A percentile compares a stretch with the other conserved stretches of the same genome.
phyloP scores from a whole-genome alignment of 2,113 vertebrate genomes.

The Dromaius novaehollandiae region DNA sequence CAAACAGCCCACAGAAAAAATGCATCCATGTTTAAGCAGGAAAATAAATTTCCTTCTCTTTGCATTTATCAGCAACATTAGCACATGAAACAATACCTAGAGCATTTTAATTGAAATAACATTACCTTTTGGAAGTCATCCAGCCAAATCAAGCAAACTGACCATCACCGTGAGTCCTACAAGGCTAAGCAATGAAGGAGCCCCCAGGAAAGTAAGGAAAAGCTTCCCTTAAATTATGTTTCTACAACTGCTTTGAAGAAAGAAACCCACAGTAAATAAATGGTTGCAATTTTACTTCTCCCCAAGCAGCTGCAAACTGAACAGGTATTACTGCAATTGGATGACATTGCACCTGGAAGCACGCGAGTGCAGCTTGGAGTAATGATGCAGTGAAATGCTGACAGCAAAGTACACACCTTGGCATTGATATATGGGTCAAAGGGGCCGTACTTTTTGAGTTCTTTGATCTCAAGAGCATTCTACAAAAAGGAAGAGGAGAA shows the following conservation, averaged over 20 bases:
- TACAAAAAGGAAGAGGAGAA: conserved; percentile 90
- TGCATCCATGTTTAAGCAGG: conserved; percentile 37
- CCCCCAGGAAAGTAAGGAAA: conserved; percentile 55
- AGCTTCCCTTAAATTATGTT: conserved; percentile 57
- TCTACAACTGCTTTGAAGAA: conserved; percentile 57
- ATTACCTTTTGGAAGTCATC: conserved; percentile 58
- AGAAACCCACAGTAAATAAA: conserved; percentile 51
- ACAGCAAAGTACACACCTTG: conserved; percentile 97
- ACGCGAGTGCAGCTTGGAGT: conserved; percentile 59
- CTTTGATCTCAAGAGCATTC: conserved; percentile 98
- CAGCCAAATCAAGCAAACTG: conserved; percentile 62
- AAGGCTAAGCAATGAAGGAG: conserved; percentile 62
- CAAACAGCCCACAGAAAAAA: conserved; percentile 52
- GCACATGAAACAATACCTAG: conserved; percentile 50
- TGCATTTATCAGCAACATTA: conserved; percentile 48
- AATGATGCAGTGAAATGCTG: conserved; percentile 73
- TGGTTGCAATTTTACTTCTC: conserved; percentile 30
- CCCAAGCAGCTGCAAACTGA: conserved; percentile 64
- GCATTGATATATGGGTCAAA: conserved; percentile 99
- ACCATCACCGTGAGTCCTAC: conserved; percentile 50
- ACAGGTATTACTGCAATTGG: conserved; percentile 27
- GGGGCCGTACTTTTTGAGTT: conserved; percentile 99
- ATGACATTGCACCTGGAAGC: conserved; percentile 57
- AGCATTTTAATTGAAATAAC: conserved; percentile 3
- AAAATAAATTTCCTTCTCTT: not conserved